Conservation (phyloP, 2,113 vertebrate genomes). For the Passer montanus region DNA sequence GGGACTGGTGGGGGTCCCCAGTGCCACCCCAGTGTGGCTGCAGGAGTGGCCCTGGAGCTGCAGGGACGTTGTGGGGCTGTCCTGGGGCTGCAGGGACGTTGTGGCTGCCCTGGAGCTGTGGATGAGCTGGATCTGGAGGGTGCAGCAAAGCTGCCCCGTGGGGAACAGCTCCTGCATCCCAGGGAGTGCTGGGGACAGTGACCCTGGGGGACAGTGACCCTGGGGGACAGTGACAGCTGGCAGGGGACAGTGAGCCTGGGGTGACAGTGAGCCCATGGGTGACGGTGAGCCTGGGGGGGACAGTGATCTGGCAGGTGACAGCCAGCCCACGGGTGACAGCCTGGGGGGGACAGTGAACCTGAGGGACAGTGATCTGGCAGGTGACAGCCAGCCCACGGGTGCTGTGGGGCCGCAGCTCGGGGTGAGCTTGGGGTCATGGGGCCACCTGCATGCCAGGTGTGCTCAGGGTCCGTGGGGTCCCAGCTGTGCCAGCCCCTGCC, state of each 20-base stretch:
- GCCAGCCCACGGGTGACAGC: neutral
- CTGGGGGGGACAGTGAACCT: too few species aligned
- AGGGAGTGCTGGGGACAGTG: neutral
- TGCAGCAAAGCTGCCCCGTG: neutral
- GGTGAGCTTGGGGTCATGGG: too few species aligned
- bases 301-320: neutral
- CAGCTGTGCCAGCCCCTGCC: too few species aligned
- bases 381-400: too few species aligned
- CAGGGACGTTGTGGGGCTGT: neutral
- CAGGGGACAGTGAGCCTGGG: neutral
- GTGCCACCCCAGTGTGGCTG: neutral
- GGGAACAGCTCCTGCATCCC: neutral
- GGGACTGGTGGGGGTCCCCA: neutral
- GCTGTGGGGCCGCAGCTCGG: too few species aligned
- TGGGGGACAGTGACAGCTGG: neutral
- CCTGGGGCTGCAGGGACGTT: neutral
- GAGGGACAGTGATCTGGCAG: neutral
- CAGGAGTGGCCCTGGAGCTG: accelerated
- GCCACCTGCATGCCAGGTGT: too few species aligned
- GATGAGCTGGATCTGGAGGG: neutral
- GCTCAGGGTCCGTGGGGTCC: too few species aligned
- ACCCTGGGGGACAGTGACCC: too few species aligned
- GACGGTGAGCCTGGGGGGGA: too few species aligned
- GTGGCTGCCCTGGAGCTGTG: neutral
- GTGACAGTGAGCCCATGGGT: neutral